A percentile compares a stretch with the other conserved stretches of the same genome.
Evolutionary conservation across 2,113 vertebrate genomes (phyloP).

Genomic region (Dasypus novemcinctus): DNA sequence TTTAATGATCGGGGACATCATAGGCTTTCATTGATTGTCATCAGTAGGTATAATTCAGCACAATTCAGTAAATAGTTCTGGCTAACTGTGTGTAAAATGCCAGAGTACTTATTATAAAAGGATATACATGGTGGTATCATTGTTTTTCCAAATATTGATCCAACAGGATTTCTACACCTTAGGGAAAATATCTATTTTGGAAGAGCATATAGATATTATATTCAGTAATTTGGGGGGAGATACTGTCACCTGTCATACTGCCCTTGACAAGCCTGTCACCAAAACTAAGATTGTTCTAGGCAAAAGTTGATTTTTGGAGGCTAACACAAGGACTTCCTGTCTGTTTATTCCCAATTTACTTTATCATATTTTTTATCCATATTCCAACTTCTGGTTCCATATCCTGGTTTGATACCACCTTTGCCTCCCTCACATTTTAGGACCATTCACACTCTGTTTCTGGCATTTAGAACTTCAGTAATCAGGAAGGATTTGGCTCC

Average conservation of each 20-base stretch:
- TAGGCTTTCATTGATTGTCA: neutral
- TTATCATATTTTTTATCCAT: neutral
- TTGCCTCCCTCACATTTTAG: neutral
- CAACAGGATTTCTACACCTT: neutral
- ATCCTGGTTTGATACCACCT: neutral
- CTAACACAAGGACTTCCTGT: neutral
- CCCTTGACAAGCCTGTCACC: neutral
- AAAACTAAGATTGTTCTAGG: neutral
- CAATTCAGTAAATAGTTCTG: constrained; percentile 15
- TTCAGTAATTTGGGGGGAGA: neutral
- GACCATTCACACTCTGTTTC: neutral
- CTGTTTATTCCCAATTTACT: neutral
- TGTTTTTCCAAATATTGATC: constrained; percentile 6
- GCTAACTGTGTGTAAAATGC: neutral
- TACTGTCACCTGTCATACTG: neutral
- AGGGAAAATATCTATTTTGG: neutral
- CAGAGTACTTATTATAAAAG: neutral
- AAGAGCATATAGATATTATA: neutral
- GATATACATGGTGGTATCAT: neutral
- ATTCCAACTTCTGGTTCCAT: neutral
- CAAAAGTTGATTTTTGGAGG: neutral
- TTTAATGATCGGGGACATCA: neutral
- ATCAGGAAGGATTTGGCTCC: neutral
- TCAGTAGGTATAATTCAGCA: neutral
- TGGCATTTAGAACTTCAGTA: neutral